Conservation (phyloP, 2,888 invertebrate species). For the Caenorhabditis sp. region DNA sequence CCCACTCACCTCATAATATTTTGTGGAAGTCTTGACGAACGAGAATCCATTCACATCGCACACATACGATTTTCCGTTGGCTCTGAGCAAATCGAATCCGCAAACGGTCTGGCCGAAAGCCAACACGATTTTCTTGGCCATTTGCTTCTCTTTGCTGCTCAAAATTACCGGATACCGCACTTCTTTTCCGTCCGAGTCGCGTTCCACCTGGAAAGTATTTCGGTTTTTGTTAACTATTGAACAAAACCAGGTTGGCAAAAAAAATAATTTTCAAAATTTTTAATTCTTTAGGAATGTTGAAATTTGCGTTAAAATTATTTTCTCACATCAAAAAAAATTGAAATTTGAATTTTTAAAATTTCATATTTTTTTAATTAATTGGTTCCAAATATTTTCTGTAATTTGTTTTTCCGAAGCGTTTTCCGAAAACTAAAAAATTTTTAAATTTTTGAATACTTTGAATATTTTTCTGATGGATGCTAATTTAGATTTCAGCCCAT, state of each 20-base stretch:
- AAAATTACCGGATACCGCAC: conserved; percentile 97
- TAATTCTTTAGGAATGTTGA: no score
- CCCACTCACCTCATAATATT: conserved; percentile 94
- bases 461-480: no score
- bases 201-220: conserved; percentile 87
- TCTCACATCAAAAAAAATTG: not conserved
- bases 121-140: conserved; percentile 95
- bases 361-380: not conserved
- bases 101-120: conserved; percentile 93
- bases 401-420: not conserved
- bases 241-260: no score
- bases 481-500: no score
- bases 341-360: not conserved
- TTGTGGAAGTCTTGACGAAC: conserved; percentile 99
- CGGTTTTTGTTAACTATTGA: not conserved
- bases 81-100: conserved; percentile 96
- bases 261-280: no score
- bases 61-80: conserved; percentile 98
- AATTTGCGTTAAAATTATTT: no score
- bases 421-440: conserved; percentile 4
- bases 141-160: conserved; percentile 96
- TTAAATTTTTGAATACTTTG: not conserved
- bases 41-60: conserved; percentile 99
- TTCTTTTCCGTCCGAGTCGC: conserved; percentile 97
- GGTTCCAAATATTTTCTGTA: not conserved